phyloP scores from a whole-genome alignment of 1,140 invertebrate species.

The Ladona fulva region DNA sequence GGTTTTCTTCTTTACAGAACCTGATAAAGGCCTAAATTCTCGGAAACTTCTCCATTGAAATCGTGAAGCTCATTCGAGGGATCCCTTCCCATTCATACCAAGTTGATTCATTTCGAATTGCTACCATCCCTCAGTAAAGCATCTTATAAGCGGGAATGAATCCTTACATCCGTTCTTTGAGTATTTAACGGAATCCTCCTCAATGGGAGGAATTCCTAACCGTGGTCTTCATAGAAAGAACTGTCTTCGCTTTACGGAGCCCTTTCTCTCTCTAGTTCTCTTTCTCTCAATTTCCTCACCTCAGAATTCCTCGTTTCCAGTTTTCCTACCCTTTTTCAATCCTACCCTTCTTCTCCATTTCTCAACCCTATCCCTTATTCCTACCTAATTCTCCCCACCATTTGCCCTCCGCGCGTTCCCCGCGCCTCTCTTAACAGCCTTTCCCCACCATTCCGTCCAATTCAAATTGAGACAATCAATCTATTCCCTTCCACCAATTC shows the following conservation, averaged over 20 bases:
- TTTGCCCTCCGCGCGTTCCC: no score
- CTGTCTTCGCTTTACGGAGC: no score
- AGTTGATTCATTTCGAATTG: not conserved
- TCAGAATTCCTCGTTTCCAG: no score
- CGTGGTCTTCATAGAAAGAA: no score
- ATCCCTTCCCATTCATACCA: not conserved
- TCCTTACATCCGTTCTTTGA: not conserved
- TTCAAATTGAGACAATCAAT: constrained; percentile 10
- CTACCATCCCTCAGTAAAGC: not conserved
- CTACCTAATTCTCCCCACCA: not conserved
- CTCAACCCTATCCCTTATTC: not conserved
- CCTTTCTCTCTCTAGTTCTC: no score
- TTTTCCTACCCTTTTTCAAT: not conserved
- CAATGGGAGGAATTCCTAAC: no score
- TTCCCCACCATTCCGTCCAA: not conserved
- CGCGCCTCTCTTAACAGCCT: not conserved
- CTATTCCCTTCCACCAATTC: not conserved
- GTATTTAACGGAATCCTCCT: not conserved
- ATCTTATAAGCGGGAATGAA: not conserved
- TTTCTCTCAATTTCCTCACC: no score
- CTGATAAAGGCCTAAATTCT: not conserved
- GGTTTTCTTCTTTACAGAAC: no score
- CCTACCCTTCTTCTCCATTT: not conserved
- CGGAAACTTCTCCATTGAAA: not conserved
- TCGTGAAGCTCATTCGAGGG: not conserved